A percentile compares a stretch with the other conserved stretches of the same genome.
phyloP scores from a whole-genome alignment of 2,113 vertebrate species.

The Taurulus bubalis region DNA sequence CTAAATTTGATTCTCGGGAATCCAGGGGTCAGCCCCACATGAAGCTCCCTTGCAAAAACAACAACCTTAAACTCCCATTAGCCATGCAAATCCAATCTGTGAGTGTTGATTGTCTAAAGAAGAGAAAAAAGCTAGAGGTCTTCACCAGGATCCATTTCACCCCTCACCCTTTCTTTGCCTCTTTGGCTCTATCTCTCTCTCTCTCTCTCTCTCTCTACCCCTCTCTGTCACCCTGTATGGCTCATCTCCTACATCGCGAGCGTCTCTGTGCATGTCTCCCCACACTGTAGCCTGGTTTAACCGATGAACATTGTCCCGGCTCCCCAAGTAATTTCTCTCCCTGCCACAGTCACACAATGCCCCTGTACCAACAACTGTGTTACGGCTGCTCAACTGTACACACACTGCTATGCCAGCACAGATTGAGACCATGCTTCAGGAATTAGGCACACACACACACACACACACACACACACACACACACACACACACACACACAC shows the following conservation, averaged over 20 bases:
- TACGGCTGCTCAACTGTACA: slow-evolving; percentile 92
- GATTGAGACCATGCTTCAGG: slow-evolving; percentile 89
- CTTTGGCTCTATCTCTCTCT: slow-evolving; percentile 11
- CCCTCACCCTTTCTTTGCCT: slow-evolving; percentile 49
- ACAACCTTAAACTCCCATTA: slow-evolving; percentile 90
- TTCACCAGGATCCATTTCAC: slow-evolving; percentile 73
- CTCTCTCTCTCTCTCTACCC: slow-evolving; percentile 4
- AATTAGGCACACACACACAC: slow-evolving; percentile 87
- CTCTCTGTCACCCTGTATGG: slow-evolving; percentile 79
- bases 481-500: slow-evolving; percentile 34
- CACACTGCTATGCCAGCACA: slow-evolving; percentile 89
- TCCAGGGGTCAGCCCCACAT: slow-evolving; percentile 85
- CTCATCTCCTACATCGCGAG: slow-evolving; percentile 77
- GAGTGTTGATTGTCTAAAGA: slow-evolving; percentile 88
- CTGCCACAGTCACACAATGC: slow-evolving; percentile 92
- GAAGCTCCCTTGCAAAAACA: slow-evolving; percentile 91
- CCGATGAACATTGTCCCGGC: slow-evolving; percentile 87
- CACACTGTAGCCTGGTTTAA: slow-evolving; percentile 91
- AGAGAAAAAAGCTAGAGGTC: slow-evolving; percentile 87
- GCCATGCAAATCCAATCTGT: slow-evolving; percentile 95
- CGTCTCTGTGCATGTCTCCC: slow-evolving; percentile 85
- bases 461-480: slow-evolving; percentile 34
- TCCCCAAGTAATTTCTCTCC: slow-evolving; percentile 90
- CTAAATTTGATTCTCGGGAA: slow-evolving; percentile 41
- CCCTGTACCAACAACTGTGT: slow-evolving; percentile 94